Evolutionary conservation across 2,797 vertebrate species (phyloP), one percentile per base, ranked within the genome.

Genomic region (Pogonophryne albipinna): DNA sequence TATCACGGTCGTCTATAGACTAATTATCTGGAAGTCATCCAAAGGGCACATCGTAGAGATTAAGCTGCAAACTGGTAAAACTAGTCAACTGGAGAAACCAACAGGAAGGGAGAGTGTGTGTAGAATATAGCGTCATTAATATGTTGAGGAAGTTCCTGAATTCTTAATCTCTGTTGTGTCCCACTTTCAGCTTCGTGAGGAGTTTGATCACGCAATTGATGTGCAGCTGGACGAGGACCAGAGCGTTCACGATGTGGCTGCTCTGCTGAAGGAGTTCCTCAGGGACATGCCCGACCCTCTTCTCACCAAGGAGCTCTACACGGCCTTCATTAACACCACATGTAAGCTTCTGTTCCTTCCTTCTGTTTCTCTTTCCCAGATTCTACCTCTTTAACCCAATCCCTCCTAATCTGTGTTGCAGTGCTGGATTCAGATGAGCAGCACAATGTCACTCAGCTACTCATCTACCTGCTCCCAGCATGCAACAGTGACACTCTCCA

Each of bases 401-500:
- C 20, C 34, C 10, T 44, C 10, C 14, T 46, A 4, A 16, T 65
- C 23, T 74, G 4, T 50, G 12, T 76, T 51, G 45, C 90, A 99
- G 97, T 96, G 92, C 86, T 98, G 93, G 96, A 97, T 61, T 76
- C 93, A 0, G 96, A 97, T 57, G 97, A 98, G 80, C 97, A 98
- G 92, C 91, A 91, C 23, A 93, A 83, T 49, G 95, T 95, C 71
- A 94, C 96, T 61, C 96, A 97, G 85, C 96, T 98, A 46, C 96
- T 99, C 85, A 90, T 98, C 86, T 97, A 97, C 92, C 96, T 99
- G 87, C 97, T 99, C 92, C 97, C 97, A 92, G 95, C 97, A 86
- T 99, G 97, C 92, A 98, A 99, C 93, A 97, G 97, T 42, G 97
- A 98, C 83, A 99, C 97, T 4, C 95, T 99, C n/a, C 96, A 98